These are phyloP conservation scores for Lepus townsendii DNA, from an alignment of 2,797 vertebrate species.

Conservation along the genomic window DNA sequence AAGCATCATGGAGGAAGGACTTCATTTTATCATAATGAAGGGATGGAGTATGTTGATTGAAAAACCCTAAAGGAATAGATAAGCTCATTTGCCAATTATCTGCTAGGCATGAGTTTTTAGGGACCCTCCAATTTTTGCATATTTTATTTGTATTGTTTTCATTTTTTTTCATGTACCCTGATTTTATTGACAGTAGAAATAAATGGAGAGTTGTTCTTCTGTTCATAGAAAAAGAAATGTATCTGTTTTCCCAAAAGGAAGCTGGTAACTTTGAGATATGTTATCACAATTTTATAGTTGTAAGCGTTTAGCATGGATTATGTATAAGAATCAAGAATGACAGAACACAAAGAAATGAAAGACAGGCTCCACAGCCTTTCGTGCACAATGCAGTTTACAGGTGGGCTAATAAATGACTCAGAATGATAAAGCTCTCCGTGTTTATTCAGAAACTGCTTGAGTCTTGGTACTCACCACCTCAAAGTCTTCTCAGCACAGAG, in stretches of 20 bases:
- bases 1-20: neutral
- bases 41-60: neutral
- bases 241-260: slow-evolving; percentile 32
- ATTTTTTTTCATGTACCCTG: neutral
- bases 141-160: neutral
- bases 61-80: neutral
- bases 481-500: neutral
- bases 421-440: neutral
- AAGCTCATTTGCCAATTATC: neutral
- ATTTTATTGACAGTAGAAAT: slow-evolving; percentile 43
- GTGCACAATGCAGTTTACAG: neutral
- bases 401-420: neutral
- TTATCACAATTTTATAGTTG: neutral
- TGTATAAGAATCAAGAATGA: neutral
- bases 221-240: neutral
- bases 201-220: neutral
- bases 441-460: neutral
- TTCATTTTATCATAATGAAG: slow-evolving; percentile 1
- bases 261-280: neutral
- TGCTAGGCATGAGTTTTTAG: neutral
- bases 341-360: neutral
- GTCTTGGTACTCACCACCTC: neutral
- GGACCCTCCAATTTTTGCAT: neutral
- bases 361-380: neutral
- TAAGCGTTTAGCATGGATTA: neutral